These are phyloP conservation scores for Isichthys henryi DNA, from an alignment of 2,113 vertebrate genomes.

Conservation along the genomic window DNA sequence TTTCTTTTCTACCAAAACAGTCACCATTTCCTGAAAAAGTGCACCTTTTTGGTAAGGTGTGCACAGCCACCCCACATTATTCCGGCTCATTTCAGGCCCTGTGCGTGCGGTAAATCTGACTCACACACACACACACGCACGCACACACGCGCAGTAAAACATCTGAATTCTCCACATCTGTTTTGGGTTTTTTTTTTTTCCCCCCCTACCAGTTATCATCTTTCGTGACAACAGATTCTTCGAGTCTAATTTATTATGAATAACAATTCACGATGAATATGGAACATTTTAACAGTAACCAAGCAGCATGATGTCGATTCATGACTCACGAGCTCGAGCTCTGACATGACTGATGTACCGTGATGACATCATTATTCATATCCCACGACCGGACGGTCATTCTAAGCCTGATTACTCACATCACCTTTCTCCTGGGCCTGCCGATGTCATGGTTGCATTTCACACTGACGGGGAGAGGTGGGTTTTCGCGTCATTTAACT, in stretches of 20 bases:
- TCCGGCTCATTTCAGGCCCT: not conserved
- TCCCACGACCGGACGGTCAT: not conserved
- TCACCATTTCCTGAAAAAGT: constrained; percentile 1
- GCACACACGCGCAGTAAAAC: not conserved
- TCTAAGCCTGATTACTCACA: not conserved
- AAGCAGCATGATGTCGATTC: constrained; percentile 14
- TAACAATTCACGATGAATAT: not conserved
- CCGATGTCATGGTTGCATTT: not conserved
- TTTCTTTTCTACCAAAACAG: not conserved
- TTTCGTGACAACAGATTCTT: constrained; percentile 1
- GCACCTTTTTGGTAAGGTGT: not conserved
- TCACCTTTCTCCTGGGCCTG: not conserved
- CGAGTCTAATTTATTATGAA: not conserved
- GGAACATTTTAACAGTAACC: constrained; percentile 20
- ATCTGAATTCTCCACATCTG: constrained; percentile 6
- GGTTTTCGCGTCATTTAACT: not conserved
- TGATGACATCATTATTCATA: not conserved
- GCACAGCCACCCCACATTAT: not conserved
- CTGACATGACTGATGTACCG: not conserved
- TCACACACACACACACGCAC: not conserved
- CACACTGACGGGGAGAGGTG: not conserved
- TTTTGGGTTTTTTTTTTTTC: not conserved
- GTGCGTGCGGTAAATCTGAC: not conserved
- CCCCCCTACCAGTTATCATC: not conserved
- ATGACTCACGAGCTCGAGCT: not conserved